Evolutionary conservation across 2,888 invertebrate species (phyloP).

Genomic region (Thyatira batis): DNA sequence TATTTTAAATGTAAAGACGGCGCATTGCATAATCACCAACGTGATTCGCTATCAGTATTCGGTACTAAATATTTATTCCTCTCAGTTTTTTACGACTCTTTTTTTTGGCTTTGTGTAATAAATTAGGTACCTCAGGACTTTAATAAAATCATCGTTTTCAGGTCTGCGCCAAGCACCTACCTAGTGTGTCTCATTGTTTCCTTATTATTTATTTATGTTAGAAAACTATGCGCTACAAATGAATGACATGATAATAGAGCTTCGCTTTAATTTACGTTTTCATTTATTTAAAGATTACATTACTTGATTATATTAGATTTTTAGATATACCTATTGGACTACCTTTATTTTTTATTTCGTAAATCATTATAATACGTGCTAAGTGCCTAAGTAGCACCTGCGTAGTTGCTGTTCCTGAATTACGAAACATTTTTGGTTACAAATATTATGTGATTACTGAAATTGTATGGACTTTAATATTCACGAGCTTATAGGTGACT

Average conservation of each 20-base stretch:
- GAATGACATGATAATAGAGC: background rate
- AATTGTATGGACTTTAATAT: too few relatives aligned
- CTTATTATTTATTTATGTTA: constrained; percentile 4
- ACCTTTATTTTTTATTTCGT: too few relatives aligned
- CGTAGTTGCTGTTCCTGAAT: too few relatives aligned
- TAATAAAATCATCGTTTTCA: constrained; percentile 28
- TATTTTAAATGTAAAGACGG: constrained; percentile 78
- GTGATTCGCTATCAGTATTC: constrained; percentile 76
- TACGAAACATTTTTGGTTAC: too few relatives aligned
- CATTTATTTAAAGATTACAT: background rate
- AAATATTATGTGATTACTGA: too few relatives aligned
- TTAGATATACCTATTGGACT: too few relatives aligned
- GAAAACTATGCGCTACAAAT: background rate
- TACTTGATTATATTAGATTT: background rate
- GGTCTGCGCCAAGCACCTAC: constrained; percentile 15
- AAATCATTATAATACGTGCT: too few relatives aligned
- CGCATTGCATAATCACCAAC: constrained; percentile 78
- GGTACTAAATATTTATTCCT: constrained; percentile 75
- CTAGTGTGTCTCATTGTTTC: constrained; percentile 15
- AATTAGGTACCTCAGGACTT: constrained; percentile 46
- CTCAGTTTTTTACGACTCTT: constrained; percentile 61
- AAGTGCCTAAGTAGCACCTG: too few relatives aligned
- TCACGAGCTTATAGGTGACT: too few relatives aligned
- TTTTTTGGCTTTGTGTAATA: constrained; percentile 52
- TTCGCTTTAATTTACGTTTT: background rate